These are phyloP conservation scores for Chitala chitala DNA, from an alignment of 2,113 vertebrate species.

Conservation along the genomic window DNA sequence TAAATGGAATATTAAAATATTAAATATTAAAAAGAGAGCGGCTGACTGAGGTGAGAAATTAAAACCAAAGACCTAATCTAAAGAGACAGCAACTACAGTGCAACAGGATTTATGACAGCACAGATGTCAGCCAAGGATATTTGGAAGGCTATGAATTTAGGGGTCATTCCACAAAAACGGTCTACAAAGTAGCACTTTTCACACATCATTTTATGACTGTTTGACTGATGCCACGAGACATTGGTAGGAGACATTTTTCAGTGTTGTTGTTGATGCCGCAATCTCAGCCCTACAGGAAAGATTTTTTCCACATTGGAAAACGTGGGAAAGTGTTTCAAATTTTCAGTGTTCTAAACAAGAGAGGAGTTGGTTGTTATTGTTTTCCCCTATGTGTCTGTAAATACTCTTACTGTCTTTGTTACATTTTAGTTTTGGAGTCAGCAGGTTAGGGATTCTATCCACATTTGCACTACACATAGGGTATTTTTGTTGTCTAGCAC, in stretches of 20 bases:
- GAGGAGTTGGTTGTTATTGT: no score
- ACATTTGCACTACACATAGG: no score
- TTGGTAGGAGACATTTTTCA: slow-evolving; percentile 4
- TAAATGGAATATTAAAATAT: no score
- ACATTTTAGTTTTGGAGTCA: no score
- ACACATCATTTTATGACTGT: slow-evolving; percentile 24
- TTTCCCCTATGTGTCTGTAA: no score
- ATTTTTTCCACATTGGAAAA: slow-evolving; percentile 9
- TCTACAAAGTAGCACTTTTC: slow-evolving; percentile 25
- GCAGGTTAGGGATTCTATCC: no score
- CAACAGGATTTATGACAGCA: slow-evolving; percentile 30
- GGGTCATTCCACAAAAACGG: slow-evolving; percentile 26
- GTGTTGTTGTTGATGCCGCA: slow-evolving; percentile 9
- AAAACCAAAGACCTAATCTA: slow-evolving; percentile 30
- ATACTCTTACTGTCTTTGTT: no score
- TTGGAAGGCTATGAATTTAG: slow-evolving; percentile 29
- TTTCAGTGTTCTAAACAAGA: no score
- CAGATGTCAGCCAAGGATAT: slow-evolving; percentile 22
- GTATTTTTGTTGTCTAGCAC: no score
- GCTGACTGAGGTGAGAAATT: slow-evolving; percentile 32
- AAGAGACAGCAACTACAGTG: slow-evolving; percentile 24
- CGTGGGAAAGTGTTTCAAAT: no score
- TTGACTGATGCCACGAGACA: slow-evolving; percentile 22
- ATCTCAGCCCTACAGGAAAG: background rate
- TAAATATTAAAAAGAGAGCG: no score